Percentiles rank a stretch among this genome's conserved stretches.
Conservation (phyloP, 37 sponge, comb jelly and placozoan genomes). For the Dysidea cf. avara region DNA sequence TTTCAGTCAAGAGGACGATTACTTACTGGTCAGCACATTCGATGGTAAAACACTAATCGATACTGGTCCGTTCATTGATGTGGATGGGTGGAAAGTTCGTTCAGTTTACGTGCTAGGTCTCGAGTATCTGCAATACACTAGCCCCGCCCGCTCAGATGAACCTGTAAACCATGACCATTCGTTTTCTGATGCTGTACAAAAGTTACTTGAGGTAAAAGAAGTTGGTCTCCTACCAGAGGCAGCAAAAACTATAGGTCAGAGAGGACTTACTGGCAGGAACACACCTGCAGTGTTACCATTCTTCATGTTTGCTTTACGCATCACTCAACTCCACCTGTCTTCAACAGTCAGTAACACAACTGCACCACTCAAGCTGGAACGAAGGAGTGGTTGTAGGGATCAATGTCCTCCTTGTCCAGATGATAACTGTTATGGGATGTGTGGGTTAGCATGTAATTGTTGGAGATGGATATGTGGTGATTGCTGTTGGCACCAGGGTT, state of each 20-base stretch:
- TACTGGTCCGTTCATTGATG: no score
- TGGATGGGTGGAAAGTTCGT: no score
- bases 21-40: no score
- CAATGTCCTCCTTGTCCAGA: constrained; percentile 71
- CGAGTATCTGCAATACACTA: no score
- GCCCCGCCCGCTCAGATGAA: no score
- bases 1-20: no score
- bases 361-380: no score
- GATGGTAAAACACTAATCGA: no score
- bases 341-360: no score
- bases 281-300: constrained; percentile 25
- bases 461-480: constrained; percentile 90
- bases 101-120: no score
- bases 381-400: not conserved
- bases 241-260: constrained; percentile 14
- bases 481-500: constrained; percentile 85
- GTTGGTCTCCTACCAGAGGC: constrained; percentile 8
- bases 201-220: constrained; percentile 6
- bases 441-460: constrained; percentile 70
- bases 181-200: not conserved
- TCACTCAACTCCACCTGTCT: constrained; percentile 2
- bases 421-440: constrained; percentile 73
- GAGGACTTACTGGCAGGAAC: constrained; percentile 22
- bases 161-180: no score
- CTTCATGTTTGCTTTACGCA: constrained; percentile 18